Percentiles rank a stretch among this genome's conserved stretches.
These are phyloP conservation scores for Pyrocoelia pectoralis DNA, from an alignment of 2,888 invertebrate genomes.

Conservation along the genomic window DNA sequence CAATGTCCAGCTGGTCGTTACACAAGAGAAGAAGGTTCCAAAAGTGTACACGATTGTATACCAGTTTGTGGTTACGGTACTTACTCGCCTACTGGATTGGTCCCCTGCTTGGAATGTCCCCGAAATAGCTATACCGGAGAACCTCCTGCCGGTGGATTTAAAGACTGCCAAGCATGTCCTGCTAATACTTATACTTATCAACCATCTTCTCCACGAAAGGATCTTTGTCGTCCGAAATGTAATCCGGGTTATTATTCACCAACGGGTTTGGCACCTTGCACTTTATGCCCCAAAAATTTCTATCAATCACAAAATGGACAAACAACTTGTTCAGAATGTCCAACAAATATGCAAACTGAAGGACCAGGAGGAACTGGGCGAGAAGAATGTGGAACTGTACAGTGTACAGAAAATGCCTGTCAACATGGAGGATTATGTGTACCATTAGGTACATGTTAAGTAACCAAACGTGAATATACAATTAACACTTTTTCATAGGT, in stretches of 20 bases:
- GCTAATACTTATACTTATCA: conserved; percentile 90
- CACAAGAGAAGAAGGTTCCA: conserved; percentile 89
- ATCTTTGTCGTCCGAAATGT: conserved; percentile 88
- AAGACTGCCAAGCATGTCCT: conserved; percentile 93
- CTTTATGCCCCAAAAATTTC: conserved; percentile 90
- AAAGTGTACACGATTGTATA: conserved; percentile 84
- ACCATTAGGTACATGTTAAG: conserved; percentile 68
- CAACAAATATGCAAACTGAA: conserved; percentile 88
- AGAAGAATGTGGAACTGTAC: conserved; percentile 87
- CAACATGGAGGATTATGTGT: conserved; percentile 92
- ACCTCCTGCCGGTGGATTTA: conserved; percentile 90
- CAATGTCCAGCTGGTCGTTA: conserved; percentile 94
- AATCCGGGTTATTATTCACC: conserved; percentile 89
- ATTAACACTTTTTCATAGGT: conserved; percentile 52
- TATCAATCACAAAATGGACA: conserved; percentile 88
- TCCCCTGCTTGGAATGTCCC: conserved; percentile 93
- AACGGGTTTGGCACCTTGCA: conserved; percentile 88
- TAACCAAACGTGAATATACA: background rate
- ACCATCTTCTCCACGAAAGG: conserved; percentile 85
- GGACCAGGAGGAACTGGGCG: conserved; percentile 79
- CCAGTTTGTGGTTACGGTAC: conserved; percentile 97
- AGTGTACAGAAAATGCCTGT: conserved; percentile 87
- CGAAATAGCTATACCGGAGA: conserved; percentile 88
- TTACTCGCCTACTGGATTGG: conserved; percentile 92
- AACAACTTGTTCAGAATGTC: conserved; percentile 88